phyloP scores from a whole-genome alignment of 2,888 invertebrate genomes.

The Pardosa pseudoannulata region DNA sequence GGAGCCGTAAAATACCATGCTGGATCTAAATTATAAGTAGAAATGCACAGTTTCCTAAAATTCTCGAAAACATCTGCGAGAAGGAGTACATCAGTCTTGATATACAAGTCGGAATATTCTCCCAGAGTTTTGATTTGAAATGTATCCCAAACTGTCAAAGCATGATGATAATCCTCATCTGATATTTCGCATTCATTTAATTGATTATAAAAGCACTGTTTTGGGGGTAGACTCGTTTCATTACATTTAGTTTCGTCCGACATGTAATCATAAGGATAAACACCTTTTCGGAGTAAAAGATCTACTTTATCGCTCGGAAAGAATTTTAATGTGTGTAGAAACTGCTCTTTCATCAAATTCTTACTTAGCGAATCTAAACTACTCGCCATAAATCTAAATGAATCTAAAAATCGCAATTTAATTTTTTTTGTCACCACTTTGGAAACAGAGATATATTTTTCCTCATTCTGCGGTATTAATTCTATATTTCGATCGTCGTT shows the following conservation, averaged over 20 bases:
- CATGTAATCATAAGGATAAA: constrained; percentile 14
- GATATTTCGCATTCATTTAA: not conserved
- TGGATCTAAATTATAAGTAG: constrained; percentile 75
- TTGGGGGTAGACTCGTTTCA: not conserved
- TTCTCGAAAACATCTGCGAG: constrained; percentile 76
- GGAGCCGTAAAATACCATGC: constrained; percentile 75
- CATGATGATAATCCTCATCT: constrained; percentile 73
- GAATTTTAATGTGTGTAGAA: not conserved
- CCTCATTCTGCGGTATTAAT: too few relatives aligned
- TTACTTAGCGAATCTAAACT: not conserved
- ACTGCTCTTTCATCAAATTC: not conserved
- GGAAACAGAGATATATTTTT: too few relatives aligned
- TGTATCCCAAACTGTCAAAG: constrained; percentile 74
- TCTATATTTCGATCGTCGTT: too few relatives aligned
- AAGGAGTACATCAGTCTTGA: constrained; percentile 75
- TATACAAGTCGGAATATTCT: constrained; percentile 74
- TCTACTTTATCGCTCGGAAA: not conserved
- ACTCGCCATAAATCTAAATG: not conserved
- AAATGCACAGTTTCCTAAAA: constrained; percentile 75
- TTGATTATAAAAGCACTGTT: not conserved
- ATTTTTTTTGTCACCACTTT: too few relatives aligned
- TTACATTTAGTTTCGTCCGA: not conserved
- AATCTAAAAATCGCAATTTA: not conserved
- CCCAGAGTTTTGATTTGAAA: constrained; percentile 73
- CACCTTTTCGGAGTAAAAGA: not conserved